These are phyloP conservation scores for Butorides virescens DNA, from an alignment of 2,113 vertebrate species.

Conservation along the genomic window DNA sequence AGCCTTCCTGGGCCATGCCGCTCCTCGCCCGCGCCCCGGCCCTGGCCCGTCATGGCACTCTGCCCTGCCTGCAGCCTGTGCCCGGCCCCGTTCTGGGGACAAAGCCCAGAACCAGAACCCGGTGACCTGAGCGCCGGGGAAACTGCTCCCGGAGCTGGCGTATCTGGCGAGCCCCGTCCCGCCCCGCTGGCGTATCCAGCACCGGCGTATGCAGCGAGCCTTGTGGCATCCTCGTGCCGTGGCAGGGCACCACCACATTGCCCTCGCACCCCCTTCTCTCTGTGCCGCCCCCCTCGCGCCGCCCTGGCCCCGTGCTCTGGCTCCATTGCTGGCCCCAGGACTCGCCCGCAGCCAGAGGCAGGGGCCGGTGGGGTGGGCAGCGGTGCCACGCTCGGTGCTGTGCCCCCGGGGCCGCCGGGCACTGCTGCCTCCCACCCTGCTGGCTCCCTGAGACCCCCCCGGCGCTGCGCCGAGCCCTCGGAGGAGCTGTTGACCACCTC, in stretches of 20 bases:
- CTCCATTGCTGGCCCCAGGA: no score
- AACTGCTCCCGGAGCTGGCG: no score
- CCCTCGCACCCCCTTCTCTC: not conserved
- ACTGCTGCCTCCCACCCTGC: not conserved
- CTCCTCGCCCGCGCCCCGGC: not conserved
- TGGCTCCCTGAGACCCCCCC: not conserved
- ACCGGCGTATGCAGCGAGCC: fast-evolving
- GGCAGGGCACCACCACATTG: not conserved
- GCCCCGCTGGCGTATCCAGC: not conserved
- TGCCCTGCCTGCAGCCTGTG: no score
- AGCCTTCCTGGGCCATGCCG: not conserved
- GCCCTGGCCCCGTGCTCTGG: not conserved
- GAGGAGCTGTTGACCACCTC: conserved; percentile 71
- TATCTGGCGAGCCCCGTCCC: fast-evolving
- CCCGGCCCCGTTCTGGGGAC: not conserved
- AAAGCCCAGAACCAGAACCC: not conserved
- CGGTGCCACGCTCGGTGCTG: fast-evolving
- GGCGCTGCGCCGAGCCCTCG: conserved; percentile 4
- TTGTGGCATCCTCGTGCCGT: fast-evolving
- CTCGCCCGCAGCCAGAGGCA: no score
- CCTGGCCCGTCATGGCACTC: no score
- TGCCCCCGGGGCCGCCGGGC: not conserved
- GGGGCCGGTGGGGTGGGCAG: not conserved
- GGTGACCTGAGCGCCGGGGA: fast-evolving
- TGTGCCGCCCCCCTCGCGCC: not conserved